Conservation (phyloP, 2,888 invertebrate species). For the Cephus spinipes region DNA sequence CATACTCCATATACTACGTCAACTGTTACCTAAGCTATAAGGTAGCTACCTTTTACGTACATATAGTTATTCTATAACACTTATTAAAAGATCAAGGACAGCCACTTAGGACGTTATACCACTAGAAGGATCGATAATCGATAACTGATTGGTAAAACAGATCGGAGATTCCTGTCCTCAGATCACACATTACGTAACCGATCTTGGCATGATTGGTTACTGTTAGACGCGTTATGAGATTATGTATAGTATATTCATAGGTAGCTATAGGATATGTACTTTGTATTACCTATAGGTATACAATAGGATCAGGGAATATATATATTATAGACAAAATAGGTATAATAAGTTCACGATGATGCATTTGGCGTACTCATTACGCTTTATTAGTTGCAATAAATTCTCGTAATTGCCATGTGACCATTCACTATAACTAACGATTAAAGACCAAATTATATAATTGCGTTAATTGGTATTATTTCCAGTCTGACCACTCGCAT, state of each 20-base stretch:
- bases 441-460: conserved; percentile 55
- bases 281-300: background rate
- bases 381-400: conserved; percentile 55
- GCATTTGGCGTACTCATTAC: conserved; percentile 39
- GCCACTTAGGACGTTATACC: conserved; percentile 50
- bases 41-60: background rate
- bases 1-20: background rate
- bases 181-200: background rate
- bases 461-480: conserved; percentile 49
- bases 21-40: background rate
- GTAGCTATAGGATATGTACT: background rate
- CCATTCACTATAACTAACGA: conserved; percentile 52
- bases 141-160: background rate
- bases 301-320: background rate
- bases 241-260: background rate
- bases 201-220: background rate
- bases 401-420: conserved; percentile 50
- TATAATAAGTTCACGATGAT: background rate
- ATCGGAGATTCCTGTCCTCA: background rate
- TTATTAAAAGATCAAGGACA: conserved; percentile 65
- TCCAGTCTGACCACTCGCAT: background rate
- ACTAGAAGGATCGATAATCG: background rate
- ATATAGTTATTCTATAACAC: background rate
- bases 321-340: background rate
- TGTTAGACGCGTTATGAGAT: background rate